These are phyloP conservation scores for Drosophila mimica DNA, from an alignment of 2,888 invertebrate genomes.

Conservation along the genomic window DNA sequence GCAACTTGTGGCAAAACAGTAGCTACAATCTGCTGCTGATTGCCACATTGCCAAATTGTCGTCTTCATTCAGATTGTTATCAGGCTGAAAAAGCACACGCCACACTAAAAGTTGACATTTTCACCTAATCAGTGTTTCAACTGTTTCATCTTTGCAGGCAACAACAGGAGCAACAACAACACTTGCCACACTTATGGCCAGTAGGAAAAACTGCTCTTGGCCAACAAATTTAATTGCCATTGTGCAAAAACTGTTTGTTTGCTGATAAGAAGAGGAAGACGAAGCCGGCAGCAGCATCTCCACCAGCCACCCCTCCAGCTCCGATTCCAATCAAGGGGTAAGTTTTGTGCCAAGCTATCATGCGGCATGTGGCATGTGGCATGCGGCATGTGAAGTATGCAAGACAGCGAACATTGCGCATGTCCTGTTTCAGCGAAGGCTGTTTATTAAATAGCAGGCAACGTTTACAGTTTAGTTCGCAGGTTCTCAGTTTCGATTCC, in stretches of 20 bases:
- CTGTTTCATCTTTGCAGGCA: slow-evolving; percentile 36
- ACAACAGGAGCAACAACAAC: not conserved
- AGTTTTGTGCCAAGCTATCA: slow-evolving; percentile 28
- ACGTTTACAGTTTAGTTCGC: not conserved
- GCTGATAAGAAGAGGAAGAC: slow-evolving; percentile 53
- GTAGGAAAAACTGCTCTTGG: slow-evolving; percentile 41
- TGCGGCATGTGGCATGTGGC: slow-evolving; percentile 17
- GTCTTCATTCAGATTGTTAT: slow-evolving; percentile 40
- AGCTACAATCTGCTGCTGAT: slow-evolving; percentile 6
- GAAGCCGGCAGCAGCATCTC: slow-evolving; percentile 7
- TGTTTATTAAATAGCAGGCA: not conserved
- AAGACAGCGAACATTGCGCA: slow-evolving; percentile 47
- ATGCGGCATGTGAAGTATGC: slow-evolving; percentile 30
- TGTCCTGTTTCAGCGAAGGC: slow-evolving; percentile 49
- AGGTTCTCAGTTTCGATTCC: not conserved
- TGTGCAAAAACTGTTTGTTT: slow-evolving; percentile 46
- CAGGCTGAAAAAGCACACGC: slow-evolving; percentile 6
- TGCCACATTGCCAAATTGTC: slow-evolving; percentile 43
- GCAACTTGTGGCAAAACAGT: not conserved
- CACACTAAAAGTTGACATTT: slow-evolving; percentile 30
- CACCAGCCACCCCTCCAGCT: not conserved
- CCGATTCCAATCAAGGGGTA: slow-evolving; percentile 43
- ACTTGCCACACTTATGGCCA: slow-evolving; percentile 49
- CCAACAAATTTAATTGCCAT: slow-evolving; percentile 60
- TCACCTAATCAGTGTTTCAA: slow-evolving; percentile 43